phyloP scores from a whole-genome alignment of 2,113 vertebrate species.

The Leiothrix lutea region DNA sequence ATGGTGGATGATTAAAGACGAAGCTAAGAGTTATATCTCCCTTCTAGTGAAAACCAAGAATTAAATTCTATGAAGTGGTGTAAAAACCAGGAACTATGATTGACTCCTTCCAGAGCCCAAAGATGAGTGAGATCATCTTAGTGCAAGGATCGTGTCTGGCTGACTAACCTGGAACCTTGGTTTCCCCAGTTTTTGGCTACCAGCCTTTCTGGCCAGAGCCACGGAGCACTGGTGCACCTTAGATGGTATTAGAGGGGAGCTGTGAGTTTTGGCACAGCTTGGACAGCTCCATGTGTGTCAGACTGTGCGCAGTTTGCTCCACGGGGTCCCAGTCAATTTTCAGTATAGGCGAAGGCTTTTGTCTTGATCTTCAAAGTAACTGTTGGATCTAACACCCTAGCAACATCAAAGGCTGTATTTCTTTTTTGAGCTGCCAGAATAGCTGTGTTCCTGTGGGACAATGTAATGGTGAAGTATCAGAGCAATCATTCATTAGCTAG shows the following conservation, averaged over 20 bases:
- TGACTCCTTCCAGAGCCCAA: background rate
- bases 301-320: background rate
- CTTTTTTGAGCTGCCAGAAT: background rate
- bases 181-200: background rate
- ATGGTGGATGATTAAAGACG: background rate
- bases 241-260: background rate
- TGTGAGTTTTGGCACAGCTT: background rate
- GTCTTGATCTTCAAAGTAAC: conserved; percentile 17
- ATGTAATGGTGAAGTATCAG: background rate
- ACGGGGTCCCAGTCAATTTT: background rate
- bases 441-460: background rate
- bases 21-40: background rate
- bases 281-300: background rate
- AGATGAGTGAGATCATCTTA: background rate
- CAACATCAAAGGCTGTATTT: background rate
- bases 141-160: background rate
- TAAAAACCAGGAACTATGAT: background rate
- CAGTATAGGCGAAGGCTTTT: background rate
- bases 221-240: background rate
- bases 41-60: background rate
- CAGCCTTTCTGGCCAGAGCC: background rate
- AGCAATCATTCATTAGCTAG: background rate
- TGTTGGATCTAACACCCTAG: background rate
- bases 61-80: background rate
- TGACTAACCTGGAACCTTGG: background rate